phyloP scores from a whole-genome alignment of 2,113 vertebrate genomes.

The Plestiodon gilberti region DNA sequence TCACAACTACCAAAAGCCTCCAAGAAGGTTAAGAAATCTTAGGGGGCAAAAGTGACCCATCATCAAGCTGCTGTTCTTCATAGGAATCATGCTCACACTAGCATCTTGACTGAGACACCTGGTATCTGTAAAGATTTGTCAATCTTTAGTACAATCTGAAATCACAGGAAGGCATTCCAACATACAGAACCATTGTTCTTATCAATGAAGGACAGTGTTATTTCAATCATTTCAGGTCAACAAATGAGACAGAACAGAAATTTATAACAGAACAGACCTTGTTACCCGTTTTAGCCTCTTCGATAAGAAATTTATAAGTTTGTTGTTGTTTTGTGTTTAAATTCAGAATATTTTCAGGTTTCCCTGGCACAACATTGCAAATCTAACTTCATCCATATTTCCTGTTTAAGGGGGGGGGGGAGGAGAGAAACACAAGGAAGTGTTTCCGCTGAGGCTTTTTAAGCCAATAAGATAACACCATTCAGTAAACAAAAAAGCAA shows the following conservation, averaged over 20 bases:
- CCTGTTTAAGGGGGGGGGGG: background rate
- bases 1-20: background rate
- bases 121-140: no score
- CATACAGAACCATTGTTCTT: background rate
- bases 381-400: background rate
- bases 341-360: background rate
- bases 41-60: background rate
- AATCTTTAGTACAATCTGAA: background rate
- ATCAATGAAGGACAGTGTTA: background rate
- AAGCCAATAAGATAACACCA: conserved; percentile 1
- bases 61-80: background rate
- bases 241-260: background rate
- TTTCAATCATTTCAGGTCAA: background rate
- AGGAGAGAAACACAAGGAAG: background rate
- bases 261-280: background rate
- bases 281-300: no score
- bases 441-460: conserved; percentile 7
- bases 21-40: background rate
- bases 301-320: no score
- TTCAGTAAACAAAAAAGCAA: conserved; percentile 15
- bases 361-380: background rate
- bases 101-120: background rate
- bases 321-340: no score
- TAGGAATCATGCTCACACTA: background rate
- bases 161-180: background rate